Evolutionary conservation across 2,888 invertebrate genomes (phyloP).

Genomic region (Volucella inanis): DNA sequence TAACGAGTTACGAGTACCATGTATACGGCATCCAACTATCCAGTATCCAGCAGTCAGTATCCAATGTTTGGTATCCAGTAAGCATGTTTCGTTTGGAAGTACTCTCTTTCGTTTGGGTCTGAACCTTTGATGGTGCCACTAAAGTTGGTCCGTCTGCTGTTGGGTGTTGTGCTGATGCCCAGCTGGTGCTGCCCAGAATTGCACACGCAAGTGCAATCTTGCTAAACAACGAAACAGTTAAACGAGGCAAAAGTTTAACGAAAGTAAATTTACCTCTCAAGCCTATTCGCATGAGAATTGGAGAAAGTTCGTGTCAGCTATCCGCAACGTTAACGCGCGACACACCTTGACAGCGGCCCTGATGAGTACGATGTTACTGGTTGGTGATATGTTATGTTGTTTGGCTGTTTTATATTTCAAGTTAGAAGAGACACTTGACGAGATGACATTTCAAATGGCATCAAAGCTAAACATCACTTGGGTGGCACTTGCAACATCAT

Average conservation of each 20-base stretch:
- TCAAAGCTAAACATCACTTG: neutral
- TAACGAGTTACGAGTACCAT: constrained; percentile 49
- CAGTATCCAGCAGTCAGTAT: neutral
- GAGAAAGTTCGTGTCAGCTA: constrained; percentile 65
- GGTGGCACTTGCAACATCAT: too few species aligned
- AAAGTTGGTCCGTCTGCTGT: constrained; percentile 1
- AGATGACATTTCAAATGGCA: constrained; percentile 34
- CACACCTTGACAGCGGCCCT: constrained; percentile 69
- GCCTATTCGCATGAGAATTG: constrained; percentile 65
- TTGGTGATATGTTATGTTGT: constrained; percentile 43
- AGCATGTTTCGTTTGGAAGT: too few species aligned
- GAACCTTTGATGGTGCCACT: constrained; percentile 35
- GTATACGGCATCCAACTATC: neutral
- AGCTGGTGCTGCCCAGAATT: constrained; percentile 30
- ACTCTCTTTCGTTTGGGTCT: constrained; percentile 38
- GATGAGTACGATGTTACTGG: constrained; percentile 51
- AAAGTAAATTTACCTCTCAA: constrained; percentile 60
- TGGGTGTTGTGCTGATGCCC: constrained; percentile 11
- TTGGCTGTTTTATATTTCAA: constrained; percentile 3
- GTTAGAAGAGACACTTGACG: constrained; percentile 29
- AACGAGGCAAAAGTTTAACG: constrained; percentile 36
- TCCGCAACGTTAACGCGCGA: constrained; percentile 11
- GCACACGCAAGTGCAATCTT: constrained; percentile 29
- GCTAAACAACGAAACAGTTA: neutral
- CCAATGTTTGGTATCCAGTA: too few species aligned